phyloP scores from a whole-genome alignment of 2,113 vertebrate genomes.

The Protobothrops flavoviridis region DNA sequence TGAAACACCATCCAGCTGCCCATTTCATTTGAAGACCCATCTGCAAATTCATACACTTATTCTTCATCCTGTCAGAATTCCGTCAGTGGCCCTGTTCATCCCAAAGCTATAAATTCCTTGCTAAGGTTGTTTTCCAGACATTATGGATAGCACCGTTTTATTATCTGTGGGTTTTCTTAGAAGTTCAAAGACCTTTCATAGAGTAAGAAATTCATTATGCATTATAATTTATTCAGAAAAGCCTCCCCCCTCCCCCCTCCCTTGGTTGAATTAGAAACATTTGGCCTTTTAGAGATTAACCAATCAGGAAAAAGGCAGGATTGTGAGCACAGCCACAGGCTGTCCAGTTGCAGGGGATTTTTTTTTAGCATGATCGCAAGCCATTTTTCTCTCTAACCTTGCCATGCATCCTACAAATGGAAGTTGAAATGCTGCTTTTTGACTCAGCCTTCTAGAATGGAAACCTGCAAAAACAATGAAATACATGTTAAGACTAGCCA shows the following conservation, averaged over 20 bases:
- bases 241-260: neutral
- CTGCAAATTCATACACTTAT: too few species aligned
- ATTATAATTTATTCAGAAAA: constrained; percentile 21
- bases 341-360: constrained; percentile 29
- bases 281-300: neutral
- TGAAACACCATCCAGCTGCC: neutral
- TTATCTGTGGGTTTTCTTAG: constrained; percentile 13
- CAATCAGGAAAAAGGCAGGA: constrained; percentile 41
- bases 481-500: neutral
- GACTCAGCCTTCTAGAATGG: constrained; percentile 43
- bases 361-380: neutral
- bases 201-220: constrained; percentile 33
- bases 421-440: neutral
- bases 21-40: neutral
- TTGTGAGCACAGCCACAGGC: constrained; percentile 26
- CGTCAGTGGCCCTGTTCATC: neutral
- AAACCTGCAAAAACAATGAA: neutral
- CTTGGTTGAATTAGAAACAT: neutral
- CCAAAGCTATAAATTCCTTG: neutral
- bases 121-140: neutral
- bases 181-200: neutral
- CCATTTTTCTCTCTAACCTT: neutral
- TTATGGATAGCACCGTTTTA: neutral
- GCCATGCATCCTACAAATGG: constrained; percentile 26
- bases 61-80: neutral